These are phyloP conservation scores for Stenichneumon culpator DNA, from an alignment of 2,888 invertebrate species.

Conservation along the genomic window DNA sequence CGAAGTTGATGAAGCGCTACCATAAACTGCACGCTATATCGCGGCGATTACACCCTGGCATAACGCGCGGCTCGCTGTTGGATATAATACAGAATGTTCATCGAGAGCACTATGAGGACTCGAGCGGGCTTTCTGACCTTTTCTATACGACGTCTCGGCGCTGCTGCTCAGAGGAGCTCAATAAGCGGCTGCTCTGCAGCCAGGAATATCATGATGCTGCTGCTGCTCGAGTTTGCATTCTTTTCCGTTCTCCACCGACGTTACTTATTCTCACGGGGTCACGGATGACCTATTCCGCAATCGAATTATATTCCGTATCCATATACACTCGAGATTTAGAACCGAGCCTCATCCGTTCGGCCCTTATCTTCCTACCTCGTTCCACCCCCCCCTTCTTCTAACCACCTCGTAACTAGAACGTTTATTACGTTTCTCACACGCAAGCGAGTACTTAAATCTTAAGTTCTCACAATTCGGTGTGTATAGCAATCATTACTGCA, in stretches of 20 bases:
- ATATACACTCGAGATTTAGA: constrained; percentile 42
- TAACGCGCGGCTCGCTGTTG: constrained; percentile 25
- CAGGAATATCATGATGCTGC: constrained; percentile 65
- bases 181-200: constrained; percentile 46
- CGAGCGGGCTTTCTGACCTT: constrained; percentile 70
- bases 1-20: constrained; percentile 40
- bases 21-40: constrained; percentile 53
- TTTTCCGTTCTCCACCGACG: constrained; percentile 65
- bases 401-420: constrained; percentile 25
- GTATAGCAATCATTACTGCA: background rate
- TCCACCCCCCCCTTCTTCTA: background rate
- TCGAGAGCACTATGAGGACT: constrained; percentile 52
- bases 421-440: constrained; percentile 48
- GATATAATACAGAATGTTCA: constrained; percentile 53
- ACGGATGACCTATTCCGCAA: constrained; percentile 72
- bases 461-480: background rate
- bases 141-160: constrained; percentile 45
- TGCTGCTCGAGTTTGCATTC: constrained; percentile 61
- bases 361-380: constrained; percentile 45
- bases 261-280: constrained; percentile 69
- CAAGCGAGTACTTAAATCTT: constrained; percentile 4
- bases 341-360: constrained; percentile 53
- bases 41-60: constrained; percentile 49
- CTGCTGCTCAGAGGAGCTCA: constrained; percentile 40
- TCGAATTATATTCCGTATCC: constrained; percentile 57